Evolutionary conservation across 2,113 vertebrate species (phyloP), one percentile per base, ranked within the genome.

Genomic region (Brachyhypopomus gauderio): DNA sequence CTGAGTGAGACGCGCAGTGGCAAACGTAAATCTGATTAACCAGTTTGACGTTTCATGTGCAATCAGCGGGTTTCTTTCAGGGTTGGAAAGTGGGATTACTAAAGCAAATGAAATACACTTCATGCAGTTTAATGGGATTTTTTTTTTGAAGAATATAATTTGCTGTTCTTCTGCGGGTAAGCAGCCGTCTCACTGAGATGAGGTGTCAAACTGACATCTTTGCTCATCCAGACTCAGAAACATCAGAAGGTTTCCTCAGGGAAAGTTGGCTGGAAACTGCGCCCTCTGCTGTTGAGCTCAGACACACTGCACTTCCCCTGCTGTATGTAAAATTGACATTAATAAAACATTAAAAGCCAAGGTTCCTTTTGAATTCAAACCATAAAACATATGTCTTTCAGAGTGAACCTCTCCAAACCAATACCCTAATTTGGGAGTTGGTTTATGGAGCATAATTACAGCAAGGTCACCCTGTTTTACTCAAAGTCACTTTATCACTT

Each of bases 401-500:
- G 91, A 80, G 77, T 84, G 83, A 80, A 56, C 62, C 45, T 25
- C 22, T 20, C 36, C 3, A 5, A 87, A 92, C 92, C 86, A 3
- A 92, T 93, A 91, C 81, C 87, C 92, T 92, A 89, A 94, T 94
- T 94, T 93, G 94, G 90, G 91, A 92, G 93, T 91, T 93, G 91
- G 93, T 94, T 94, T 91, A 90, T 91, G 92, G 93, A 92, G 92
- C 92, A 62, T 93, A 93, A 95, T 94, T 93, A 94, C 92, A 93
- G 90, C 93, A 93, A 94, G 95, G 94, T 95, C 95, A 95, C 91
- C 92, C 55, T 92, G 89, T 94, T 94, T 94, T 94, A 94, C 92
- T 90, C 93, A 93, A 93, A 95, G 93, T 95, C 94, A 95, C 91
- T 95, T 93, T 94, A 94, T 94, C 91, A 94, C 88, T 92, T 94